These are phyloP conservation scores for Melanogrammus aeglefinus DNA, from an alignment of 2,797 vertebrate species.

Conservation along the genomic window DNA sequence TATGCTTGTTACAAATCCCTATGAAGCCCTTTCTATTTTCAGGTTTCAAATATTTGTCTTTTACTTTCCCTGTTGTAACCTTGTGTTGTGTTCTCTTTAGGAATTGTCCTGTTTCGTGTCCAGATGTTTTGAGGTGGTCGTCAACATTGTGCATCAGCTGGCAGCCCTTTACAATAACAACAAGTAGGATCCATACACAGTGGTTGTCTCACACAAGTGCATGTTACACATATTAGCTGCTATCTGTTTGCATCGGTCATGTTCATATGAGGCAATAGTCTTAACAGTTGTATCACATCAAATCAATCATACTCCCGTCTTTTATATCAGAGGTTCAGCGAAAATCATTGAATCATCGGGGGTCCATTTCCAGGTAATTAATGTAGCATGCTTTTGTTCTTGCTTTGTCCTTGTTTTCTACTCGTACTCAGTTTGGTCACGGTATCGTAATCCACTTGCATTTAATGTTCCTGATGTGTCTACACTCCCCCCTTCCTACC, in stretches of 20 bases:
- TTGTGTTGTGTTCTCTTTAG: conserved; percentile 64
- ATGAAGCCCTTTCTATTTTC: neutral
- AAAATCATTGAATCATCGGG: conserved; percentile 96
- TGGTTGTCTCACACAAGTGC: neutral
- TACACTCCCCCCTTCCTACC: neutral
- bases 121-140: conserved; percentile 93
- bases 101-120: conserved; percentile 96
- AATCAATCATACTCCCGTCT: neutral
- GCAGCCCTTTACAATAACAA: conserved; percentile 93
- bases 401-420: neutral
- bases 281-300: neutral
- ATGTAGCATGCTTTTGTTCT: neutral
- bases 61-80: neutral
- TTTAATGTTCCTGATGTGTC: neutral
- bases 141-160: conserved; percentile 93
- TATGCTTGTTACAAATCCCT: neutral
- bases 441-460: neutral
- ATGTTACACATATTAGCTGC: neutral
- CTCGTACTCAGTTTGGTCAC: neutral
- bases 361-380: conserved; percentile 94
- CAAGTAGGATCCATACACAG: conserved; percentile 73
- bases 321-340: conserved; percentile 75
- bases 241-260: neutral
- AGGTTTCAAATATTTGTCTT: neutral
- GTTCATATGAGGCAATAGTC: neutral